A percentile compares a stretch with the other conserved stretches of the same genome.
Evolutionary conservation across 2,888 invertebrate species (phyloP).

Genomic region (Sinotaia quadrata): DNA sequence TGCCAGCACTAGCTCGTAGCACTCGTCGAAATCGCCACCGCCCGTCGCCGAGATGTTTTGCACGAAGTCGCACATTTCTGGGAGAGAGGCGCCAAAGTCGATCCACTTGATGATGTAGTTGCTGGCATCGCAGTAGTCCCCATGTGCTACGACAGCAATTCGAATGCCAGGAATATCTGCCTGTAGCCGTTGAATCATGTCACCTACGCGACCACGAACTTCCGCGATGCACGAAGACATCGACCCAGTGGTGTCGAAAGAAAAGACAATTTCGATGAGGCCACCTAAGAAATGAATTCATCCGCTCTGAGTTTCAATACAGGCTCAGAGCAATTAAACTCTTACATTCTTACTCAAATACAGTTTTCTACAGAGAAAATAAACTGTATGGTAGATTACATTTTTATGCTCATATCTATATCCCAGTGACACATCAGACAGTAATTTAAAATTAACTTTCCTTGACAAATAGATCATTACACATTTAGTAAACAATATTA

Average conservation of each 20-base stretch:
- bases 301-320: too few species aligned
- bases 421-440: too few species aligned
- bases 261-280: constrained; percentile 60
- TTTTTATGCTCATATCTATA: too few species aligned
- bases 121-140: constrained; percentile 64
- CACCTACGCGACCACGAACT: constrained; percentile 54
- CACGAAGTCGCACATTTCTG: constrained; percentile 49
- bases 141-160: constrained; percentile 67
- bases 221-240: constrained; percentile 55
- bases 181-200: constrained; percentile 64
- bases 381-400: too few species aligned
- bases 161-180: constrained; percentile 65
- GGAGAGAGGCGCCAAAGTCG: constrained; percentile 51
- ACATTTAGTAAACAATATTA: too few species aligned
- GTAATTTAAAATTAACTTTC: too few species aligned
- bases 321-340: too few species aligned
- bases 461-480: too few species aligned
- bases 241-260: constrained; percentile 67
- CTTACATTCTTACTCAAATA: too few species aligned
- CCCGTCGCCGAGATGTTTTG: constrained; percentile 51
- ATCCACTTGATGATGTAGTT: constrained; percentile 58
- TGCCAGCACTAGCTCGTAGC: constrained; percentile 68
- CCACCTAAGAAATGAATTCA: too few species aligned
- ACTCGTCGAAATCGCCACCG: constrained; percentile 66
- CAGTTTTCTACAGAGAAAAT: too few species aligned